Conservation (phyloP, 2,888 invertebrate genomes). For the Hypomecis punctinalis region DNA sequence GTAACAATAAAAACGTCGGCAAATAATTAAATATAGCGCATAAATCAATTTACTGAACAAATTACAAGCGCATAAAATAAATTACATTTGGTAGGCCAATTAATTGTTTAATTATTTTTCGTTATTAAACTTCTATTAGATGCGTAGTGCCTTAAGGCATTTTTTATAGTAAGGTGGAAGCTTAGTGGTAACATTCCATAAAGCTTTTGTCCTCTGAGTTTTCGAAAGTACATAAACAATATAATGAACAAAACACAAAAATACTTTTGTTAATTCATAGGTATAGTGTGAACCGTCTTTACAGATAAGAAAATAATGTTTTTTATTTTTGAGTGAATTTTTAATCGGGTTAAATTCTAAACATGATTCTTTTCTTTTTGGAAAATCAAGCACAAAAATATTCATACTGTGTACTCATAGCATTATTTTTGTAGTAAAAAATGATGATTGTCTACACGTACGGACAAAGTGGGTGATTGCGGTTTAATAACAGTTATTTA, state of each 20-base stretch:
- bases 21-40: conserved; percentile 30
- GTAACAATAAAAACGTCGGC: conserved; percentile 31
- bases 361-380: too few relatives aligned
- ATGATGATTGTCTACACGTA: conserved; percentile 57
- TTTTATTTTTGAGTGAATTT: too few relatives aligned
- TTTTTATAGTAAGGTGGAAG: neutral
- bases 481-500: conserved; percentile 68
- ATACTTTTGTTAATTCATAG: too few relatives aligned
- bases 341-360: too few relatives aligned
- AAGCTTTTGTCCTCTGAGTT: too few relatives aligned
- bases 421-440: conserved; percentile 49
- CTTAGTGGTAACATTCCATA: neutral
- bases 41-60: conserved; percentile 39
- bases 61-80: conserved; percentile 37
- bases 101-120: conserved; percentile 41
- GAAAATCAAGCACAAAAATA: neutral
- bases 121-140: conserved; percentile 35
- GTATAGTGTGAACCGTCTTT: too few relatives aligned
- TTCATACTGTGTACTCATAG: conserved; percentile 37
- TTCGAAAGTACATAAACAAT: too few relatives aligned
- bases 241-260: too few relatives aligned
- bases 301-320: too few relatives aligned
- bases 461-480: conserved; percentile 59
- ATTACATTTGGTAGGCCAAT: conserved; percentile 30
- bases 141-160: conserved; percentile 24